These are phyloP conservation scores for Lepidonotus clava DNA, from an alignment of 2,888 invertebrate genomes.

Conservation along the genomic window DNA sequence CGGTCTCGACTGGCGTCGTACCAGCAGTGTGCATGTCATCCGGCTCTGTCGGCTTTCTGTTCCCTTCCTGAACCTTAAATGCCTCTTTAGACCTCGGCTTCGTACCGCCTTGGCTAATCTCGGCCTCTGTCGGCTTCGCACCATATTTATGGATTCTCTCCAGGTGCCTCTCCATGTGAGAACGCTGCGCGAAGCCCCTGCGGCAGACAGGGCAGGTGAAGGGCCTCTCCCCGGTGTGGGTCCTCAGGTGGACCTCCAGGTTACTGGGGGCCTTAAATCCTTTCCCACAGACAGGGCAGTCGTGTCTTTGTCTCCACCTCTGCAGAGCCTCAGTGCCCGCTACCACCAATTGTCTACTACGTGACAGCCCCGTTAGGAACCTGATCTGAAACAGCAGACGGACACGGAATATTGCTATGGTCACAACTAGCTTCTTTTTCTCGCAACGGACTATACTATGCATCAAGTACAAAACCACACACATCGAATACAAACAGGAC, in stretches of 20 bases:
- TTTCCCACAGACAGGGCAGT: slow-evolving; percentile 28
- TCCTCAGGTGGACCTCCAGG: slow-evolving; percentile 39
- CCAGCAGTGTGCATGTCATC: no score
- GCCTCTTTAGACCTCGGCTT: no score
- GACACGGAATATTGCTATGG: slow-evolving; percentile 1
- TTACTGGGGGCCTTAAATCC: slow-evolving; percentile 33
- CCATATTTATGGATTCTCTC: no score
- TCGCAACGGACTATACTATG: no score
- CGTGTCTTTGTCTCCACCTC: not conserved
- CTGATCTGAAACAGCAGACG: slow-evolving; percentile 33
- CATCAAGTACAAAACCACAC: no score
- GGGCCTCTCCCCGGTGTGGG: slow-evolving; percentile 47
- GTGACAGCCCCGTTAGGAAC: not conserved
- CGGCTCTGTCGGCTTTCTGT: no score
- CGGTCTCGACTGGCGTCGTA: no score
- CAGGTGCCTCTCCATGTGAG: slow-evolving; percentile 11
- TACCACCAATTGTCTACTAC: slow-evolving; percentile 26
- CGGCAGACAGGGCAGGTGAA: slow-evolving; percentile 36
- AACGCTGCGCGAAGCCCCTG: slow-evolving; percentile 7
- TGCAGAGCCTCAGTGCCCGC: not conserved
- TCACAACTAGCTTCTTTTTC: no score
- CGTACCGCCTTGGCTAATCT: no score
- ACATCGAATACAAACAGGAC: no score
- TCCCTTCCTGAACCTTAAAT: no score
- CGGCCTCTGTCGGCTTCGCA: no score